A percentile compares a stretch with the other conserved stretches of the same genome.
phyloP scores from a whole-genome alignment of 2,888 invertebrate species.

The Fragum fragum region DNA sequence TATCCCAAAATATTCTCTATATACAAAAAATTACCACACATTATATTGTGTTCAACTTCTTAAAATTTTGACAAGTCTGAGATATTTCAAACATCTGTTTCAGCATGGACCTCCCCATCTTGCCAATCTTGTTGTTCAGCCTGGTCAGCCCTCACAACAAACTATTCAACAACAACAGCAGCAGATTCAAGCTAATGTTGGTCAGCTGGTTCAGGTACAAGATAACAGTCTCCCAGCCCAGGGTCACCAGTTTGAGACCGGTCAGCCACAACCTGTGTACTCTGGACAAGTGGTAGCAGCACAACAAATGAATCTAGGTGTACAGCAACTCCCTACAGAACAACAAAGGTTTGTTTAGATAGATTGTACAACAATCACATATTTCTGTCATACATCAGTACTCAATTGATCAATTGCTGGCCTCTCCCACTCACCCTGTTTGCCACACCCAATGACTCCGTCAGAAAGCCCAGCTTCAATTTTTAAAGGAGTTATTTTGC shows the following conservation, averaged over 20 bases:
- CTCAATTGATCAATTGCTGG: no score
- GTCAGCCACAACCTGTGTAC: neutral
- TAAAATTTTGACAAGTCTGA: no score
- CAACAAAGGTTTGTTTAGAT: conserved; percentile 28
- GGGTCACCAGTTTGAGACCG: conserved; percentile 21
- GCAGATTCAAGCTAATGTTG: conserved; percentile 2
- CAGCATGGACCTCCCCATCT: conserved; percentile 85
- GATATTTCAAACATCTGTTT: no score
- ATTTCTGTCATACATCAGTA: no score
- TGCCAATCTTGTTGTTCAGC: conserved; percentile 81
- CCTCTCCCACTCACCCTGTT: no score
- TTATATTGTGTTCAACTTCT: no score
- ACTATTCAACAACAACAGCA: conserved; percentile 9
- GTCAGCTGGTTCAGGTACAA: conserved; percentile 33
- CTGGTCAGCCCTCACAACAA: conserved; percentile 68
- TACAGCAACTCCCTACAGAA: conserved; percentile 29
- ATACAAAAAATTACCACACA: no score
- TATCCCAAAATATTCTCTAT: no score
- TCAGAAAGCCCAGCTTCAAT: no score
- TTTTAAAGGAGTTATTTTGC: no score
- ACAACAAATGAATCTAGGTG: conserved; percentile 10
- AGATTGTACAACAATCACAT: no score
- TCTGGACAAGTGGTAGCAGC: conserved; percentile 11
- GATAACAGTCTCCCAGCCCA: conserved; percentile 3
- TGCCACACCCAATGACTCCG: no score